phyloP scores from a whole-genome alignment of 1,140 invertebrate species.

The Atta cephalotes region DNA sequence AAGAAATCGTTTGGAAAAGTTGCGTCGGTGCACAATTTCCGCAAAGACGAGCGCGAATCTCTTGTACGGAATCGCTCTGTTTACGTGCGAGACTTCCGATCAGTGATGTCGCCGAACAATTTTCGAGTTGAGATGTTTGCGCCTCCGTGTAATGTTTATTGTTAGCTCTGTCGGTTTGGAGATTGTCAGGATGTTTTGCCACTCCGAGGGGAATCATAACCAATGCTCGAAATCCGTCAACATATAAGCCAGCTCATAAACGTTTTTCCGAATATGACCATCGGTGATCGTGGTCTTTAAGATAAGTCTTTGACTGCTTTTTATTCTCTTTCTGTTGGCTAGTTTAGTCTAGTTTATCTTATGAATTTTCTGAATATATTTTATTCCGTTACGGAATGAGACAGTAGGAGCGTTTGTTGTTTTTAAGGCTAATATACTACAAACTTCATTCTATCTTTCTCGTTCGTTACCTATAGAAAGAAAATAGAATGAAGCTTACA shows the following conservation, averaged over 20 bases:
- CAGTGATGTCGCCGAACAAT: constrained; percentile 12
- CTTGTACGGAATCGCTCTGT: constrained; percentile 34
- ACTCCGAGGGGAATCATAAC: constrained; percentile 20
- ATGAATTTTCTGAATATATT: neutral
- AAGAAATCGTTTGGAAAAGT: constrained; percentile 39
- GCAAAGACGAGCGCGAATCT: neutral
- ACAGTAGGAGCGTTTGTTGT: too few relatives aligned
- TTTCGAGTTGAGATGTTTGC: constrained; percentile 23
- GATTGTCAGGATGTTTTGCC: constrained; percentile 41
- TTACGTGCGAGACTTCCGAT: constrained; percentile 56
- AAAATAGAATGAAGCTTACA: too few relatives aligned
- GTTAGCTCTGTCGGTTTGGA: neutral
- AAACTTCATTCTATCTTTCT: too few relatives aligned
- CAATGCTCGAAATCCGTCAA: neutral
- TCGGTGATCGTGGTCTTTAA: neutral
- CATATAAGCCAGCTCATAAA: neutral
- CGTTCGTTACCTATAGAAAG: too few relatives aligned
- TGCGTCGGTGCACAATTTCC: constrained; percentile 46
- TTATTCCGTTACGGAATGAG: neutral
- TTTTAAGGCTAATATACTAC: too few relatives aligned
- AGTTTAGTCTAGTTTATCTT: neutral
- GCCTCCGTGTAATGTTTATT: constrained; percentile 43
- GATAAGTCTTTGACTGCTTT: constrained; percentile 1
- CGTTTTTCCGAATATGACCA: neutral
- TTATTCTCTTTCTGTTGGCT: neutral